Evolutionary conservation across 2,797 vertebrate genomes (phyloP), one percentile per base, ranked within the genome.

Genomic region (Pitangus sulphuratus): DNA sequence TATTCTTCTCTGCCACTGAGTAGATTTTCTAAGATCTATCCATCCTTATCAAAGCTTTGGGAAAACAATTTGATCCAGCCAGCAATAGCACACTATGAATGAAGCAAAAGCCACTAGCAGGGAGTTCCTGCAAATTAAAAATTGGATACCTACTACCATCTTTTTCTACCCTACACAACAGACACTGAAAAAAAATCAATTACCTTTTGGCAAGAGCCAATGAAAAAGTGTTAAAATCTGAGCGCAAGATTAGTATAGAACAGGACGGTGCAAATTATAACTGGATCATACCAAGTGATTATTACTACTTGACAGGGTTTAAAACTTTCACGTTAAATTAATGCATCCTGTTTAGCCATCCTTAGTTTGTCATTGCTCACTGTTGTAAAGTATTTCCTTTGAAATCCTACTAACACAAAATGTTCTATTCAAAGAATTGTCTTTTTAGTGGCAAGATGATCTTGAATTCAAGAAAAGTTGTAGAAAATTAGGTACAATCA

Each of bases 251-350:
- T 42, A 72, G 16, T 30, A 65, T 7, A 83, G 50, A 79, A 79
- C 30, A 83, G 16, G 35, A 20, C 24, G 68, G 22, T 9, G 31
- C 40, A 84, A 68, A 76, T 71, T 57, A 48, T 64, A 87, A 47
- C 12, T 30, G n/a, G 79, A 72, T 42, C 0, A 19, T 83, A 77
- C 74, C 33, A 81, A 74, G 22, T 48, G 9, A 77, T 50, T 64
- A 74, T 77, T 79, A 44, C 18, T 51, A 39, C 31, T 58, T 65
- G 9, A 74, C 12, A 64, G 40, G 5, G n/a, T 58, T 84, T 69
- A 37, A 89, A 87, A 74, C 33, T 84, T 87, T 62, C 21, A 40
- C 9, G 54, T 62, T 76, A 90, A 86, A 86, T 72, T 22, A 80
- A 79, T 45, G 20, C 12, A 37, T 56, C 69, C 30, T n/a, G 24